phyloP scores from a whole-genome alignment of 2,797 vertebrate species.

The Malurus leucopterus region DNA sequence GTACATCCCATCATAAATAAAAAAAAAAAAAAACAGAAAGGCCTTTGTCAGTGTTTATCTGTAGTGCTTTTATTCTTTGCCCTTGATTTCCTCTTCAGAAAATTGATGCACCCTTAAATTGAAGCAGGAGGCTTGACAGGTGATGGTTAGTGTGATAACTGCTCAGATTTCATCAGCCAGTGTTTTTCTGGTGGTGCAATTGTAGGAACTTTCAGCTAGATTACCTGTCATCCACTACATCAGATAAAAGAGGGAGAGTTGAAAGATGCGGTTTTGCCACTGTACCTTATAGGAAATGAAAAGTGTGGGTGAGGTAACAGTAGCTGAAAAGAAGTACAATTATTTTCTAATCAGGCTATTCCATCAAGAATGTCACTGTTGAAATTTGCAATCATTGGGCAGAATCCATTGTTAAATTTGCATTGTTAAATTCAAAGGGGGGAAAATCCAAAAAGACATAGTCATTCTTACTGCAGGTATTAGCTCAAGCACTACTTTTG shows the following conservation, averaged over 20 bases:
- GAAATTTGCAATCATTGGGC: conserved; percentile 58
- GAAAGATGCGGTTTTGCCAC: conserved; percentile 88
- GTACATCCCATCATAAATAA: conserved; percentile 98
- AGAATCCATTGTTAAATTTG: conserved; percentile 66
- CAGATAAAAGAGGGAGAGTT: conserved; percentile 88
- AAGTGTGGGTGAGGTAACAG: conserved; percentile 80
- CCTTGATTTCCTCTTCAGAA: conserved; percentile 99
- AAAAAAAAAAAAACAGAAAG: conserved; percentile 82
- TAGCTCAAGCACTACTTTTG: conserved; percentile 20
- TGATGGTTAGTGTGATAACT: conserved; percentile 99
- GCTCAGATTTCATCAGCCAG: conserved; percentile 98
- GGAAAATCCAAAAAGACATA: conserved; percentile 25
- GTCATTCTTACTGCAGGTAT: conserved; percentile 23
- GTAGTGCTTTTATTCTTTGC: conserved; percentile 95
- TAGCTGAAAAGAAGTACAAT: conserved; percentile 64
- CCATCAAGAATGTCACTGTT: conserved; percentile 62
- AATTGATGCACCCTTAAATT: conserved; percentile 99
- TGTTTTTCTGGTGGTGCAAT: conserved; percentile 90
- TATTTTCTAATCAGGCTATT: conserved; percentile 76
- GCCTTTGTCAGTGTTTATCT: conserved; percentile 99
- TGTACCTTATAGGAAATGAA: conserved; percentile 82
- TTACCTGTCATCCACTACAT: conserved; percentile 96
- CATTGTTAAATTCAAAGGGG: conserved; percentile 57
- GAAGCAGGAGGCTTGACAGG: conserved; percentile 98
- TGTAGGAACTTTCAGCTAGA: conserved; percentile 98